Percentiles rank a stretch among this genome's conserved stretches.
phyloP scores from a whole-genome alignment of 2,113 vertebrate species.

The Cryptomyrus ogoouensis region DNA sequence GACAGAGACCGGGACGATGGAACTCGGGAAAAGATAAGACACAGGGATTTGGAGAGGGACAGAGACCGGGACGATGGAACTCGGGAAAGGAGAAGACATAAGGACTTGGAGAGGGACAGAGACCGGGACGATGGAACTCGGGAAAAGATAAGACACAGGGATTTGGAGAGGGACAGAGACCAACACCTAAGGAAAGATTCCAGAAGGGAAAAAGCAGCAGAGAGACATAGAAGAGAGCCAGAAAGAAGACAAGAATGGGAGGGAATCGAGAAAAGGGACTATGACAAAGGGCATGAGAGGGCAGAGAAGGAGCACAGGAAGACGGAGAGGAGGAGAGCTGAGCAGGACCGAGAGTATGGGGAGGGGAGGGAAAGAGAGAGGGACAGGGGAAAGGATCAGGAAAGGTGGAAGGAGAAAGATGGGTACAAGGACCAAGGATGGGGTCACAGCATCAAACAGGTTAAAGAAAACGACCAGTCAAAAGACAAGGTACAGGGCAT shows the following conservation, averaged over 20 bases:
- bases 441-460: conserved; percentile 14
- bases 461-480: conserved; percentile 26
- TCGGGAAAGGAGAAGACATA: conserved; percentile 37
- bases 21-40: neutral
- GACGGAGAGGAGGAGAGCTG: conserved; percentile 36
- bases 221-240: neutral
- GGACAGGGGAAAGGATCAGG: conserved; percentile 24
- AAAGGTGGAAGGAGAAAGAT: conserved; percentile 35
- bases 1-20: conserved; percentile 26
- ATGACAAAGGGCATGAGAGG: conserved; percentile 33
- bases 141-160: conserved; percentile 34
- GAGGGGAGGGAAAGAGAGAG: conserved; percentile 28
- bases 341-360: conserved; percentile 32
- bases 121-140: neutral
- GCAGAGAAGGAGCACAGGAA: conserved; percentile 13
- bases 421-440: conserved; percentile 32
- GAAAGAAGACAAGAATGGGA: conserved; percentile 9
- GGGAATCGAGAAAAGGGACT: conserved; percentile 2
- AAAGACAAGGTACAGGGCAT: conserved; percentile 31
- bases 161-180: conserved; percentile 44
- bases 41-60: conserved; percentile 50
- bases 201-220: neutral
- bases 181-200: conserved; percentile 1
- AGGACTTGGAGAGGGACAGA: conserved; percentile 39
- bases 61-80: neutral